Base-by-base conservation (phyloP, 2,797 vertebrate genomes). In the Lepidocolaptes lacrymiger region DNA sequence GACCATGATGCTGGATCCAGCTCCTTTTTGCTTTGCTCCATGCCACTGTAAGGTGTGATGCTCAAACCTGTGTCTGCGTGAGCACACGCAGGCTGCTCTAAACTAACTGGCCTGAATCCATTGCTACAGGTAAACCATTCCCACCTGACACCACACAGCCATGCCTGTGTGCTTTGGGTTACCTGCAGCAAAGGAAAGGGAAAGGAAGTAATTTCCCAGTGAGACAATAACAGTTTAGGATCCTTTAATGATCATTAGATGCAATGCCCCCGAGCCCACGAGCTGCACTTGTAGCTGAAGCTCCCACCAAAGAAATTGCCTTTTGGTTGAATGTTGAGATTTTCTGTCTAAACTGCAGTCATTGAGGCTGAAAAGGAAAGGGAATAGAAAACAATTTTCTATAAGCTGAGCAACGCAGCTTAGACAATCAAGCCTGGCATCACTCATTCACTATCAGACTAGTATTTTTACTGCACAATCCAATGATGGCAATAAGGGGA, bases 351-450 rank as follows among this genome's bases (percentile, higher is more conserved):
- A 79, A 34, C 17, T 75, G 20, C 3, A 2, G 75, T 63, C 5
- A 6, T n/a, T 85, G 36, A 43, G 56, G 32, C 63, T 79, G 63
- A 89, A 87, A 88, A 85, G 62, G 63, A 79, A 85, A 83, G 58
- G 51, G 58, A 81, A 69, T 5, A 51, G 63, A 82, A 79, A 90
- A 34, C 51, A 26, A 59, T 94, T 85, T 94, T 91, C 85, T 77
- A 1, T 56, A 61, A 81, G 58, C 18, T 10, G 49, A 76, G 67
- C 19, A 64, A 91, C 0, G 4, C 34, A 71, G 32, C 55, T 69
- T 55, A 75, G 83, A 56, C 59, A 93, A 81, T 94, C 73, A 83
- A 92, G 55, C 20, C 75, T 88, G 12, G 16, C 63, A 56, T 61
- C 62, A 43, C 28, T 73, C 58, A 39, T 61, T 74, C 59, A 15